These are phyloP conservation scores for Erebia epiphron DNA, from an alignment of 2,888 invertebrate species.

Conservation along the genomic window DNA sequence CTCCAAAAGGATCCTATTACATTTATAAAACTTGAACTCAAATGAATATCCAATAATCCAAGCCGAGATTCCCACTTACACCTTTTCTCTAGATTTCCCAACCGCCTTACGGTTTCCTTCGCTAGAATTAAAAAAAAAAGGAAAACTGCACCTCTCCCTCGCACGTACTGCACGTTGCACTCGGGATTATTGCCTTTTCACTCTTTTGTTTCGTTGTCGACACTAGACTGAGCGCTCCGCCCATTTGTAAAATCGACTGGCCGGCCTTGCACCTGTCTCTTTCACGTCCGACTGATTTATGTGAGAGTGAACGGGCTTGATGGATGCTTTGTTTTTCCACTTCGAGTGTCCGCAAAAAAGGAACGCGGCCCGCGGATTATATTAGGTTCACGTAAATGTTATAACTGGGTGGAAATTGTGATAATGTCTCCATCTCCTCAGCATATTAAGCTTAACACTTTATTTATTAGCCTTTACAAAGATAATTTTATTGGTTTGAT, in stretches of 20 bases:
- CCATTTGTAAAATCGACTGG: conserved; percentile 82
- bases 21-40: conserved; percentile 38
- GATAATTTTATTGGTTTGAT: no score
- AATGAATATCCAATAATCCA: conserved; percentile 42
- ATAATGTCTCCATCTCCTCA: conserved; percentile 67
- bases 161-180: conserved; percentile 73
- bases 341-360: conserved; percentile 69
- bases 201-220: conserved; percentile 78
- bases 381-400: conserved; percentile 57
- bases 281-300: conserved; percentile 79
- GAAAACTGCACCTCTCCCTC: conserved; percentile 57
- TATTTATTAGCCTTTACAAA: no score
- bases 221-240: conserved; percentile 78
- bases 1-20: conserved; percentile 46
- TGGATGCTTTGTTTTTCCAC: conserved; percentile 78
- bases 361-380: conserved; percentile 38
- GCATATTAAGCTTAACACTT: neutral
- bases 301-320: conserved; percentile 81
- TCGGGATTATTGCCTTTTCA: conserved; percentile 75
- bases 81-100: conserved; percentile 75
- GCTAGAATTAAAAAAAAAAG: conserved; percentile 53
- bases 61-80: conserved; percentile 46
- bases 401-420: conserved; percentile 69
- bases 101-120: conserved; percentile 68
- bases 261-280: conserved; percentile 80